Conservation (phyloP, 2,113 vertebrate species). For the Silurus meridionalis region DNA sequence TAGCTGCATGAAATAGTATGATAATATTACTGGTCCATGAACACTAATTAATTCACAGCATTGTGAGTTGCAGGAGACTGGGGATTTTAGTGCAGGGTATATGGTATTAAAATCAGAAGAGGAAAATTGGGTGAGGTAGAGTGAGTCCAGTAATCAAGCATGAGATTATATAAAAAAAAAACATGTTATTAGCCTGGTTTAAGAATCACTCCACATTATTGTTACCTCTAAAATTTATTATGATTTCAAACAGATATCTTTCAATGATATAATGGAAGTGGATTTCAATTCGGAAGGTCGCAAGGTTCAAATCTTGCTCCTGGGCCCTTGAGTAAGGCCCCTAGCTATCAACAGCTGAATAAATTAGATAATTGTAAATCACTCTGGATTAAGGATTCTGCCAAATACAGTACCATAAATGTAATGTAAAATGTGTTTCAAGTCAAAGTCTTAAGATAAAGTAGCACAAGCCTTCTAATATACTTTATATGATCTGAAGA, state of each 20-base stretch:
- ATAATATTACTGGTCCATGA: background rate
- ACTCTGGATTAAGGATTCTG: no score
- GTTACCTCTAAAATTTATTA: background rate
- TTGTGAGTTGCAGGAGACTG: background rate
- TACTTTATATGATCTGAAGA: background rate
- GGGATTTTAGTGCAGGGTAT: background rate
- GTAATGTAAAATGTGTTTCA: background rate
- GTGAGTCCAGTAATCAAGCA: background rate
- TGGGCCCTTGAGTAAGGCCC: no score
- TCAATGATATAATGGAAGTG: no score
- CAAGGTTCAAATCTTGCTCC: no score
- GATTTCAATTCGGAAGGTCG: no score
- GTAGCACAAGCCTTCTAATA: background rate
- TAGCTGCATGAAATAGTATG: background rate
- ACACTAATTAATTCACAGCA: background rate
- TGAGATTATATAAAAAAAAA: background rate
- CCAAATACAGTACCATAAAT: no score
- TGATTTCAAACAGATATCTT: no score
- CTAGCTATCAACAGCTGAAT: no score
- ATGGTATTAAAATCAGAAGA: background rate
- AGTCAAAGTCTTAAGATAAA: background rate
- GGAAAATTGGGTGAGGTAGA: background rate
- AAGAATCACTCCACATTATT: background rate
- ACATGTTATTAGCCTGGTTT: background rate
- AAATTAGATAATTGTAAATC: no score